Evolutionary conservation across 2,797 vertebrate species (phyloP).

Genomic region (Ctenosaura bakeri): DNA sequence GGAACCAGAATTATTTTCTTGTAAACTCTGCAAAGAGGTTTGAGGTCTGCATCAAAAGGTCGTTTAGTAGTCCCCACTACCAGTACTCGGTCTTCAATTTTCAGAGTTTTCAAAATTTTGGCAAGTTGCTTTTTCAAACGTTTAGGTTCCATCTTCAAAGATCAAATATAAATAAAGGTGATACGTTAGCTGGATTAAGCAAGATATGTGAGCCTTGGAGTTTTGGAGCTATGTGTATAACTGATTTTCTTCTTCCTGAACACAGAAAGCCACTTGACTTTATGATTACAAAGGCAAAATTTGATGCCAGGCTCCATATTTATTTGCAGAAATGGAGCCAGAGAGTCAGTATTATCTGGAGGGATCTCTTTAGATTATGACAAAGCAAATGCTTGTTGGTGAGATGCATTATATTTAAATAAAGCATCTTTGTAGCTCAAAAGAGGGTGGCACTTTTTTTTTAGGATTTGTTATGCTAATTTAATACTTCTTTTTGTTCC

Average conservation of each 20-base stretch:
- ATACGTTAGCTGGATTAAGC: slow-evolving; percentile 11
- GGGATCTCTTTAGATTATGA: background rate
- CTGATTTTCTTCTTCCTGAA: background rate
- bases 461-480: background rate
- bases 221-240: background rate
- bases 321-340: background rate
- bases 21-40: slow-evolving; percentile 84
- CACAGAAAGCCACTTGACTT: background rate
- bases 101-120: slow-evolving; percentile 82
- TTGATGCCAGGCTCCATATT: background rate
- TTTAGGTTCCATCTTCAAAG: slow-evolving; percentile 80
- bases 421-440: background rate
- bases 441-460: background rate
- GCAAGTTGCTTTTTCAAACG: slow-evolving; percentile 83
- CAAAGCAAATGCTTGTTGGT: background rate
- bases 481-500: background rate
- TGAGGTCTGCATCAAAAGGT: slow-evolving; percentile 84
- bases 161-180: background rate
- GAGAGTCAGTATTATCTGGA: background rate
- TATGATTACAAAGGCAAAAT: background rate
- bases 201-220: background rate
- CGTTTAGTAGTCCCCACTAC: slow-evolving; percentile 84
- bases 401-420: background rate
- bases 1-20: slow-evolving; percentile 87
- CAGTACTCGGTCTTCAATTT: slow-evolving; percentile 83